Percentiles rank a stretch among this genome's conserved stretches.
These are phyloP conservation scores for Crotalus horridus DNA, from an alignment of 2,113 vertebrate genomes.

Conservation along the genomic window DNA sequence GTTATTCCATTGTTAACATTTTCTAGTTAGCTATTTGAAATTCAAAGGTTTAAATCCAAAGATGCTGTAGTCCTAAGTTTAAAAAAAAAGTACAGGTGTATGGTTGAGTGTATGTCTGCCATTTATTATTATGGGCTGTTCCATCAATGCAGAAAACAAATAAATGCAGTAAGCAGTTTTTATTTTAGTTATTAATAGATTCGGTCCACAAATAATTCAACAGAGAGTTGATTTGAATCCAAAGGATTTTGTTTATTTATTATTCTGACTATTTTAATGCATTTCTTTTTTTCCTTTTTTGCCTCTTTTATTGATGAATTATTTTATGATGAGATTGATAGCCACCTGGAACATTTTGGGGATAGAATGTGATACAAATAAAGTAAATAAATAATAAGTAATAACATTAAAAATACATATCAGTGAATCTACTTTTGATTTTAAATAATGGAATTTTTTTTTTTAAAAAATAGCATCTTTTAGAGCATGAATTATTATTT, in stretches of 20 bases:
- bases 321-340: background rate
- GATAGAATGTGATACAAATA: background rate
- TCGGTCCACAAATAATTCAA: slow-evolving; percentile 42
- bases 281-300: background rate
- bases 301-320: background rate
- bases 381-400: background rate
- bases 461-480: background rate
- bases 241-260: background rate
- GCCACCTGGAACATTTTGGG: background rate
- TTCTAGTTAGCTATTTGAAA: slow-evolving; percentile 1
- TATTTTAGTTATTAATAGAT: slow-evolving; percentile 56
- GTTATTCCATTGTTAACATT: background rate
- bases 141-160: slow-evolving; percentile 37
- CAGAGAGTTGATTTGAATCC: slow-evolving; percentile 45
- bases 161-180: slow-evolving; percentile 41
- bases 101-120: slow-evolving; percentile 33
- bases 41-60: slow-evolving; percentile 32
- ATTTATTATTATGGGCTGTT: slow-evolving; percentile 45
- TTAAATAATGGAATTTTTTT: slow-evolving; percentile 24
- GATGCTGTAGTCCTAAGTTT: slow-evolving; percentile 38
- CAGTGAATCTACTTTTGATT: slow-evolving; percentile 11
- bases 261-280: background rate
- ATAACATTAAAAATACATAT: slow-evolving; percentile 29
- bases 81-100: slow-evolving; percentile 23
- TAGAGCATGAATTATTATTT: slow-evolving; percentile 18